Evolutionary conservation across 2,888 invertebrate species (phyloP).

Genomic region (Callinectes sapidus): DNA sequence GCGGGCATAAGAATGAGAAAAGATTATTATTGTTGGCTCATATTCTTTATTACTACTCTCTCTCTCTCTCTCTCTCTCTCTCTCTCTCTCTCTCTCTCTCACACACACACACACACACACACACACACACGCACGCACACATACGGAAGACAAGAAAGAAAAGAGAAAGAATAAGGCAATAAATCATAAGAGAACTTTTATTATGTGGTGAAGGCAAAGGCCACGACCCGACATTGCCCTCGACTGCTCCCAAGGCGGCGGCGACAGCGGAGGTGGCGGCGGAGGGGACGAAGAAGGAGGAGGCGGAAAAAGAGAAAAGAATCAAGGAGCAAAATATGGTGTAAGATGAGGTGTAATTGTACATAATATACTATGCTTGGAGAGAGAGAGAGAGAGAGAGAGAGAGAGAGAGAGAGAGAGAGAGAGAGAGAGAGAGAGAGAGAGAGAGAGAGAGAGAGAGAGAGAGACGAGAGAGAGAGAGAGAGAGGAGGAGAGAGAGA

Average conservation of each 20-base stretch:
- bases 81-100: too few species aligned
- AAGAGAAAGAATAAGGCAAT: background rate
- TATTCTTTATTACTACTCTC: background rate
- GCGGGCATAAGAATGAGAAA: background rate
- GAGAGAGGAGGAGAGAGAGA: conserved; percentile 11
- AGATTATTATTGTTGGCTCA: background rate
- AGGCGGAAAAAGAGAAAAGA: background rate
- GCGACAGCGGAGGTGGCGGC: background rate
- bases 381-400: background rate
- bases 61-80: background rate
- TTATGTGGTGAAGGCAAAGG: background rate
- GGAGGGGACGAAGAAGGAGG: background rate
- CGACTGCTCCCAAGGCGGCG: background rate
- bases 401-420: conserved; percentile 11
- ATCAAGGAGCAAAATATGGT: background rate
- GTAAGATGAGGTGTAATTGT: background rate
- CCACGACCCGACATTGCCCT: background rate
- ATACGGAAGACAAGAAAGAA: too few species aligned
- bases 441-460: background rate
- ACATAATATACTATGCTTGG: background rate
- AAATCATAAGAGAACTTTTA: background rate
- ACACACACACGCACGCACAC: too few species aligned
- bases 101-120: too few species aligned
- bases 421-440: conserved; percentile 15
- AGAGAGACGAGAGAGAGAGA: background rate